Conservation (phyloP, 64 coral and sea anemone species). For the Pocillopora verrucosa region DNA sequence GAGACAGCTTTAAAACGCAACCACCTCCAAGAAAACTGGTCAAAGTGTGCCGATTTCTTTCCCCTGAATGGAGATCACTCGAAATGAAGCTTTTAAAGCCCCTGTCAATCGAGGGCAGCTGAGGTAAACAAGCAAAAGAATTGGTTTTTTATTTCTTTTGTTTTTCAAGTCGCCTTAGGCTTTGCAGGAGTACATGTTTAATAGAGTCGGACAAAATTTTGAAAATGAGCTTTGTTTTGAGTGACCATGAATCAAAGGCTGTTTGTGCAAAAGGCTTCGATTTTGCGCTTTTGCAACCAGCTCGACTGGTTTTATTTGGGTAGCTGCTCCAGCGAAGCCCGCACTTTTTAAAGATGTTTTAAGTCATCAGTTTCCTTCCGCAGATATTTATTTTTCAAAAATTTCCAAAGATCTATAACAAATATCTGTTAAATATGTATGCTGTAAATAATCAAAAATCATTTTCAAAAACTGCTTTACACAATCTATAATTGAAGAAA, state of each 20-base stretch:
- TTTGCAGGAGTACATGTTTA: not conserved
- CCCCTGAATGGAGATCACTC: too few species aligned
- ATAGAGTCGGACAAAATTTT: not conserved
- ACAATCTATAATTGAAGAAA: too few species aligned
- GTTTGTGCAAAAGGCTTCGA: not conserved
- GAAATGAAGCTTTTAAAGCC: not conserved
- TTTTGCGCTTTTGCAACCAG: not conserved
- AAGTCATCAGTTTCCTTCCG: not conserved
- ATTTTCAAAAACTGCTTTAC: too few species aligned
- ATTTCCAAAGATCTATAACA: too few species aligned
- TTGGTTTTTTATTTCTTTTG: not conserved
- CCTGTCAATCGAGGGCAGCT: not conserved
- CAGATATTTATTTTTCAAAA: too few species aligned
- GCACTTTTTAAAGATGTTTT: slow-evolving; percentile 2
- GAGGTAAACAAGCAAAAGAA: not conserved
- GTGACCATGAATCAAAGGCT: not conserved
- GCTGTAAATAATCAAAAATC: too few species aligned
- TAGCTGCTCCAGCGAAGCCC: not conserved
- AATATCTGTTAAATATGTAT: too few species aligned
- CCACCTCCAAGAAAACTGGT: not conserved
- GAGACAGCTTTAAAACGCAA: not conserved
- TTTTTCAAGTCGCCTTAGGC: not conserved
- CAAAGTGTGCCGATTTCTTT: not conserved
- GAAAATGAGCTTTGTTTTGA: not conserved
- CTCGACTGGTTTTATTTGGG: not conserved